phyloP scores from a whole-genome alignment of 2,888 invertebrate genomes.

The Ditula angustiorana region DNA sequence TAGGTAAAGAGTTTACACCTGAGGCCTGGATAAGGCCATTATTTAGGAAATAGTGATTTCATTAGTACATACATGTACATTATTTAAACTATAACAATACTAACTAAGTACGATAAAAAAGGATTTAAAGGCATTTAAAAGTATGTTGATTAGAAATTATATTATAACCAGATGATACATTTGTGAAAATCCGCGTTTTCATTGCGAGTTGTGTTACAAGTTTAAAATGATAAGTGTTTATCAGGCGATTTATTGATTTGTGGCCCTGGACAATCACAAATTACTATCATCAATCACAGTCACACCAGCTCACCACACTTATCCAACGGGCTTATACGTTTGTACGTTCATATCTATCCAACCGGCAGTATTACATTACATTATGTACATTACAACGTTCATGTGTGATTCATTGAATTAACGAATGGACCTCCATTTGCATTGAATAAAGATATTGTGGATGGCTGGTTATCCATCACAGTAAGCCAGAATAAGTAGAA shows the following conservation, averaged over 20 bases:
- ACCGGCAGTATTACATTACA: background rate
- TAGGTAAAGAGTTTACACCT: no score
- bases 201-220: background rate
- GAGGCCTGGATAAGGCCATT: no score
- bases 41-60: no score
- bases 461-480: constrained; percentile 17
- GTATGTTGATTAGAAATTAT: no score
- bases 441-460: background rate
- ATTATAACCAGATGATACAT: no score
- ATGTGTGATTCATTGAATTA: background rate
- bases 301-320: constrained; percentile 2
- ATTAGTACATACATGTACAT: no score
- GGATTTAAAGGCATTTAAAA: no score
- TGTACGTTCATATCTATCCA: background rate
- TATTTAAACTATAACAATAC: no score
- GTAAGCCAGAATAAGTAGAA: background rate
- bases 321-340: background rate
- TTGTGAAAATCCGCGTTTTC: background rate
- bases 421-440: background rate
- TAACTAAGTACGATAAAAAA: no score
- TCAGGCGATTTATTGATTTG: constrained; percentile 2
- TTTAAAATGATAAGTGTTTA: background rate
- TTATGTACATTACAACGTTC: background rate
- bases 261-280: constrained; percentile 12
- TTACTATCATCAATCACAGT: constrained; percentile 14